A percentile compares a stretch with the other conserved stretches of the same genome.
Conservation (phyloP, 2,113 vertebrate species). For the Haliaeetus leucogaster region DNA sequence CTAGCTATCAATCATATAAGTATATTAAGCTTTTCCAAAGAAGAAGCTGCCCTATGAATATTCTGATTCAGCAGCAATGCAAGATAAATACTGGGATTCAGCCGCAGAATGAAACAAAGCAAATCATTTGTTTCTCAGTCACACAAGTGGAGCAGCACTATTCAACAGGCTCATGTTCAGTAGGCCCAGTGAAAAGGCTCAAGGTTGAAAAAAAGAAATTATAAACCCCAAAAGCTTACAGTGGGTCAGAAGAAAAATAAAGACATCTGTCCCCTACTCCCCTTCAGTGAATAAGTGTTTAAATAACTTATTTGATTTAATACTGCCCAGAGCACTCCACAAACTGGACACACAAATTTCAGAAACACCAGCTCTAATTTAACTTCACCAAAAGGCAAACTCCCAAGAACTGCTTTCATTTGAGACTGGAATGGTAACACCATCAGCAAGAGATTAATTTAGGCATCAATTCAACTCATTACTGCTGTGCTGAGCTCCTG, state of each 20-base stretch:
- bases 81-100: not conserved
- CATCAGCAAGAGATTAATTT: not conserved
- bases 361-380: not conserved
- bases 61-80: not conserved
- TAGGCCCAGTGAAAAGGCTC: not conserved
- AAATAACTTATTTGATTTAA: not conserved
- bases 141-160: not conserved
- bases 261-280: accelerated
- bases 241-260: not conserved
- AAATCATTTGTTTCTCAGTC: not conserved
- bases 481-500: not conserved
- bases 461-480: not conserved
- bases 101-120: not conserved
- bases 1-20: not conserved
- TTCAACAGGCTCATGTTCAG: not conserved
- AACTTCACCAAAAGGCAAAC: not conserved
- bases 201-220: not conserved
- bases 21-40: not conserved
- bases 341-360: not conserved
- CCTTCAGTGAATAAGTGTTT: not conserved
- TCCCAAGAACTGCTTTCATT: not conserved
- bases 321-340: not conserved
- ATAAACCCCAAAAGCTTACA: not conserved
- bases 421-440: not conserved
- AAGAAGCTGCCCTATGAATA: not conserved